Conservation (phyloP, 2,797 vertebrate genomes). For the Antennarius maculatus region DNA sequence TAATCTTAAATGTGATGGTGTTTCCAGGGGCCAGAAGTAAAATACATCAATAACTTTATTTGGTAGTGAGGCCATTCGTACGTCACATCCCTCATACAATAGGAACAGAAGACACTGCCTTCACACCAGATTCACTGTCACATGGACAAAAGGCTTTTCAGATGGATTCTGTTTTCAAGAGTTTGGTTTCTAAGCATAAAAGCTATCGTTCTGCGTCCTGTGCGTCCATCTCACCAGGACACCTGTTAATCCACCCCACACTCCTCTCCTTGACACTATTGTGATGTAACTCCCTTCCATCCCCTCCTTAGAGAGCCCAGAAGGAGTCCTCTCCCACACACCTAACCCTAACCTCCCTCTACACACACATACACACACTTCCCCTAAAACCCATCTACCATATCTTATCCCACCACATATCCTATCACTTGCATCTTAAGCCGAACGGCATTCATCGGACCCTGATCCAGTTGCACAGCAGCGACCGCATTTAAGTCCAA, state of each 20-base stretch:
- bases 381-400: constrained; percentile 1
- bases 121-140: constrained; percentile 9
- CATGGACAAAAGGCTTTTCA: neutral
- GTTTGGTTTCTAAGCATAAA: neutral
- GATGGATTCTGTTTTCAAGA: neutral
- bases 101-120: constrained; percentile 26
- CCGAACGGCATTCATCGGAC: constrained; percentile 59
- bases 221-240: neutral
- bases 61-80: constrained; percentile 37
- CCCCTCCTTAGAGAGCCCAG: constrained; percentile 13
- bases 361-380: too few species aligned
- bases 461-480: constrained; percentile 62
- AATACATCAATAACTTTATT: constrained; percentile 63
- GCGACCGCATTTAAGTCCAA: constrained; percentile 59
- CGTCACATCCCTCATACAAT: constrained; percentile 44
- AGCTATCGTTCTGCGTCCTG: neutral
- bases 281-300: neutral
- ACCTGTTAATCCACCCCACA: constrained; percentile 8
- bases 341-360: too few species aligned
- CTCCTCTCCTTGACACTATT: constrained; percentile 5
- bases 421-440: constrained; percentile 54
- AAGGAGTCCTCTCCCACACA: constrained; percentile 58
- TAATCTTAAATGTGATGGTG: constrained; percentile 68
- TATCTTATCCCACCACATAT: constrained; percentile 25
- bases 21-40: constrained; percentile 40